These are phyloP conservation scores for Apteryx owenii DNA, from an alignment of 2,113 vertebrate genomes.

Conservation along the genomic window DNA sequence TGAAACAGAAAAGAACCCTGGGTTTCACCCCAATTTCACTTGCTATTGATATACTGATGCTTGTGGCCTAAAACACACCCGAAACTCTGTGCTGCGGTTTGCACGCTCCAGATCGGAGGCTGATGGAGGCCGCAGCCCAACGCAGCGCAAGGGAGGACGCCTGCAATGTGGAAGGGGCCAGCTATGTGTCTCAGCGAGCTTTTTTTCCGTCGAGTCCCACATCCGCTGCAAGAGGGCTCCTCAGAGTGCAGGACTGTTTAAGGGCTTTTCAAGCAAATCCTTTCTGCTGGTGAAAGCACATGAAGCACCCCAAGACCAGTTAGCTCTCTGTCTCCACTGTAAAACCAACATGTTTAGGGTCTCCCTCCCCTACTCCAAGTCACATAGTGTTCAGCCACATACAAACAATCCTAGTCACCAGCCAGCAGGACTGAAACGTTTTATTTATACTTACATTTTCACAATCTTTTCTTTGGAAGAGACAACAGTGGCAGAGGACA, in stretches of 20 bases:
- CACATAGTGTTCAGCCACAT: rapidly evolving
- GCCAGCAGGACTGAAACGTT: background rate
- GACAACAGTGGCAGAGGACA: background rate
- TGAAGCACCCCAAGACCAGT: background rate
- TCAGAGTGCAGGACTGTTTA: rapidly evolving
- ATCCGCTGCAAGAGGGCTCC: rapidly evolving
- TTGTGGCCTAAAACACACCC: rapidly evolving
- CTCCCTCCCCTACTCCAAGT: rapidly evolving
- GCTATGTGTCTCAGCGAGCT: rapidly evolving
- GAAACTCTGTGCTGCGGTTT: rapidly evolving
- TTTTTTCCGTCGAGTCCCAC: background rate
- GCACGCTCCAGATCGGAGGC: rapidly evolving
- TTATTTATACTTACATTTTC: background rate
- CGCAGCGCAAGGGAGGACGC: background rate
- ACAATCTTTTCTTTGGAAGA: background rate
- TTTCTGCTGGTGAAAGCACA: rapidly evolving
- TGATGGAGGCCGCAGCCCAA: background rate
- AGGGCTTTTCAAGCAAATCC: background rate
- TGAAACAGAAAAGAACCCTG: rapidly evolving
- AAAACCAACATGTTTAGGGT: rapidly evolving
- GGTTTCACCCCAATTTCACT: background rate
- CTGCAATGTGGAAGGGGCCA: rapidly evolving
- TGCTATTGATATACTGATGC: rapidly evolving
- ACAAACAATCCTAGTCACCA: rapidly evolving
- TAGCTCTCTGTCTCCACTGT: rapidly evolving